Percentiles rank a stretch among this genome's conserved stretches.
phyloP scores from a whole-genome alignment of 2,113 vertebrate species.

The Eptesicus fuscus region DNA sequence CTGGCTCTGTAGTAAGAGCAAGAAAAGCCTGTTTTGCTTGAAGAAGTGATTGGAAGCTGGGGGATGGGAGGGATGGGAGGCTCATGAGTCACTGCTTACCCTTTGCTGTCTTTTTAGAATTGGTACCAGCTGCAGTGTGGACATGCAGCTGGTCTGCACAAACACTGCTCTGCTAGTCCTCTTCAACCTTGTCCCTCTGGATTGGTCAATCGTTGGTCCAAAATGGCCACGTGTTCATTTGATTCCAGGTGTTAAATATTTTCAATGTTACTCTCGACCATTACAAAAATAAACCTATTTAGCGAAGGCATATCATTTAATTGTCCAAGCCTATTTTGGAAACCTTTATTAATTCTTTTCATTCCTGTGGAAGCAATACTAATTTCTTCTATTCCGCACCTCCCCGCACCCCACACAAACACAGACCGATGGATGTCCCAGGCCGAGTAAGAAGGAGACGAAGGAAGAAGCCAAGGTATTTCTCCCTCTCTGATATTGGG shows the following conservation, averaged over 20 bases:
- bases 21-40: not conserved
- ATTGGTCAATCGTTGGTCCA: not conserved
- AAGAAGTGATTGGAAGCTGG: not conserved
- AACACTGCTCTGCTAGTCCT: not conserved
- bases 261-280: not conserved
- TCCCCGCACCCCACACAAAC: not conserved
- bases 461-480: not conserved
- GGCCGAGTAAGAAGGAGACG: not conserved
- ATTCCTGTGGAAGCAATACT: not conserved
- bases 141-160: not conserved
- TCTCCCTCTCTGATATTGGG: not conserved
- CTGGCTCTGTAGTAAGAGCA: not conserved
- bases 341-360: not conserved
- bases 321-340: not conserved
- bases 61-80: not conserved
- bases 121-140: not conserved
- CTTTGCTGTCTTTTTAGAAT: not conserved
- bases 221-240: not conserved
- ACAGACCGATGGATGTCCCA: not conserved
- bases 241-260: constrained; percentile 13
- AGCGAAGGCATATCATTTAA: not conserved
- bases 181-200: not conserved
- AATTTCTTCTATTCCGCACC: not conserved
- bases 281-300: constrained; percentile 1
- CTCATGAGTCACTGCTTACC: not conserved